Evolutionary conservation across 2,888 invertebrate species (phyloP).

Genomic region (Drosophila siamana): DNA sequence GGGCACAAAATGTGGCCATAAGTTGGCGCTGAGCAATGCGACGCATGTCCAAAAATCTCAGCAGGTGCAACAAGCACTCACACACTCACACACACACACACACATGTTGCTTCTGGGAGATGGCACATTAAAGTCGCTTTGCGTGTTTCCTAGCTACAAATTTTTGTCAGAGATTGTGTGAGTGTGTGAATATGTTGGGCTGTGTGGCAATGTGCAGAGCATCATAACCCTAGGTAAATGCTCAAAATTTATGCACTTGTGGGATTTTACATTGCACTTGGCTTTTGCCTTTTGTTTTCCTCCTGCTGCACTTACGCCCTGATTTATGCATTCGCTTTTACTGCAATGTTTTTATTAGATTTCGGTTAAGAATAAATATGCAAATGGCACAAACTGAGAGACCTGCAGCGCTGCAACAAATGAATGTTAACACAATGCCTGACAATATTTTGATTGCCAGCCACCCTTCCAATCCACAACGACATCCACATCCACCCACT

Average conservation of each 20-base stretch:
- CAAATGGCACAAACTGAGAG: conserved; percentile 34
- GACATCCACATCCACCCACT: no score
- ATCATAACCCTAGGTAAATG: conserved; percentile 63
- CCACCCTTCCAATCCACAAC: conserved; percentile 9
- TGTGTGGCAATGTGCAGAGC: conserved; percentile 27
- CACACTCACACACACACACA: no score
- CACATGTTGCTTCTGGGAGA: conserved; percentile 44
- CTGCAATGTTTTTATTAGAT: conserved; percentile 71
- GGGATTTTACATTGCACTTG: conserved; percentile 62
- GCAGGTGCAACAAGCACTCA: conserved; percentile 45
- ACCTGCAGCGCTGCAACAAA: conserved; percentile 32
- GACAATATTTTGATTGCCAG: conserved; percentile 60
- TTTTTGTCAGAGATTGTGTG: conserved; percentile 24
- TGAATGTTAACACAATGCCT: conserved; percentile 49
- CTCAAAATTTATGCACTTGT: conserved; percentile 76
- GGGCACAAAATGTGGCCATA: conserved; percentile 53
- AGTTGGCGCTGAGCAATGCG: conserved; percentile 58
- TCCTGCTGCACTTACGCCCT: conserved; percentile 13
- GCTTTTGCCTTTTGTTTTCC: conserved; percentile 21
- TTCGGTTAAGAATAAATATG: conserved; percentile 62
- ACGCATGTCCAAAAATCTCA: conserved; percentile 68
- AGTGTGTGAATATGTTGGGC: background rate
- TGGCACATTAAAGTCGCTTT: conserved; percentile 42
- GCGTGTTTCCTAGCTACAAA: conserved; percentile 2
- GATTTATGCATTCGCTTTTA: conserved; percentile 65